Conservation (phyloP, 2,113 vertebrate species). For the Pheucticus melanocephalus region DNA sequence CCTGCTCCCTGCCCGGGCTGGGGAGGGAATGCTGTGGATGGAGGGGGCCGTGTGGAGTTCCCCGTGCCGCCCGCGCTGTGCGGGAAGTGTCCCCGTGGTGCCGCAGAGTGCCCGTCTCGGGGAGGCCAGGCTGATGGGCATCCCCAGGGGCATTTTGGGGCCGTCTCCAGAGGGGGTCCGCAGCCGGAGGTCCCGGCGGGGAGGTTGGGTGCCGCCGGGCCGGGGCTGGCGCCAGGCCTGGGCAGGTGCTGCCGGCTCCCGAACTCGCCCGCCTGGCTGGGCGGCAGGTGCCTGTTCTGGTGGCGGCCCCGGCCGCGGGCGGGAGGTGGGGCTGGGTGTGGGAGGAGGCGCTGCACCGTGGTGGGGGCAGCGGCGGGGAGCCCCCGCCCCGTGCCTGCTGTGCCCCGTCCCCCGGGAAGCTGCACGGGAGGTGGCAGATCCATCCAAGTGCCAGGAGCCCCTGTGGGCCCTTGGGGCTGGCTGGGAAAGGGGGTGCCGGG, state of each 20-base stretch:
- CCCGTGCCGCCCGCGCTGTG: rapidly evolving
- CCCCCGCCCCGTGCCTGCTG: neutral
- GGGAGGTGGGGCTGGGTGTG: slow-evolving; percentile 64
- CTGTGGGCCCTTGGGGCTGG: neutral
- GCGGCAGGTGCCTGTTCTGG: slow-evolving; percentile 51
- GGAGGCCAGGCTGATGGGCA: neutral
- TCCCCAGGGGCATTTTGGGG: neutral
- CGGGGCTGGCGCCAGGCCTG: neutral
- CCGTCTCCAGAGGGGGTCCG: neutral
- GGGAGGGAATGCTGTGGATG: neutral
- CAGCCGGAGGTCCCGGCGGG: neutral
- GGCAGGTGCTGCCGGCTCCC: slow-evolving; percentile 24
- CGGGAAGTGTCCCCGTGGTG: neutral
- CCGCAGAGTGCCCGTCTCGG: neutral
- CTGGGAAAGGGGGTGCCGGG: neutral
- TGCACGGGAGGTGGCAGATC: neutral
- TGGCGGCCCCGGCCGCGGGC: slow-evolving; percentile 40
- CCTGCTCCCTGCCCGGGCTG: neutral
- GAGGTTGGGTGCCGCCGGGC: neutral
- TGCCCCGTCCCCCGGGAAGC: neutral
- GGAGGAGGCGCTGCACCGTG: neutral
- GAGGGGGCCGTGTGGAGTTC: neutral
- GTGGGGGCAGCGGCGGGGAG: neutral
- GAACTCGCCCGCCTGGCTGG: slow-evolving; percentile 24
- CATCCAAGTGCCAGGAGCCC: neutral